Percentiles rank a stretch among this genome's conserved stretches.
Conservation (phyloP, 2,888 invertebrate genomes). For the Amblyteles armatorius region DNA sequence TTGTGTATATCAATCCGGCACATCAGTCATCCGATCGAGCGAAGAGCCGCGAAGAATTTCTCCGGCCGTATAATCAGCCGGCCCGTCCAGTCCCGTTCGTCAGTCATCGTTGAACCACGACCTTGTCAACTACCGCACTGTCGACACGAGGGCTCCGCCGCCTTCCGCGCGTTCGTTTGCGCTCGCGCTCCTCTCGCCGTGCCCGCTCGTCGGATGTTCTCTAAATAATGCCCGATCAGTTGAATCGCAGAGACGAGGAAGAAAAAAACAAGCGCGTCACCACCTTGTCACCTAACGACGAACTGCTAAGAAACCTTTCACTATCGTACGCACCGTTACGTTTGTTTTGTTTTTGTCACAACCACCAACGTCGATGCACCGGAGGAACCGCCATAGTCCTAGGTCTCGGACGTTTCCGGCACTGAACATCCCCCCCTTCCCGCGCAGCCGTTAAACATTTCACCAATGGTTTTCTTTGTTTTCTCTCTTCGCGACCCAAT, state of each 20-base stretch:
- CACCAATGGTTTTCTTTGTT: background rate
- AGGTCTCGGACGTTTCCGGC: background rate
- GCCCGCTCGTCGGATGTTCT: slow-evolving; percentile 1
- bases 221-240: background rate
- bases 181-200: slow-evolving; percentile 5
- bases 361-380: background rate
- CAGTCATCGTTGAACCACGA: slow-evolving; percentile 69
- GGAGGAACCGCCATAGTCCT: background rate
- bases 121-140: slow-evolving; percentile 66
- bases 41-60: slow-evolving; percentile 41
- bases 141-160: slow-evolving; percentile 54
- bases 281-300: background rate
- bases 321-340: background rate
- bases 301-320: background rate
- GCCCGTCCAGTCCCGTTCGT: slow-evolving; percentile 67
- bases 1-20: slow-evolving; percentile 32
- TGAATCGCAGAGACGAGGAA: background rate
- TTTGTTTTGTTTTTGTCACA: background rate
- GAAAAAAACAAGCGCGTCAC: background rate
- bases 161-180: slow-evolving; percentile 36
- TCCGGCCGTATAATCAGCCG: slow-evolving; percentile 53
- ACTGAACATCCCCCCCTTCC: background rate
- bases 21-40: slow-evolving; percentile 46
- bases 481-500: background rate
- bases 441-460: background rate